A percentile compares a stretch with the other conserved stretches of the same genome.
Evolutionary conservation across 2,113 vertebrate genomes (phyloP).

Genomic region (Emydocephalus ijimae): DNA sequence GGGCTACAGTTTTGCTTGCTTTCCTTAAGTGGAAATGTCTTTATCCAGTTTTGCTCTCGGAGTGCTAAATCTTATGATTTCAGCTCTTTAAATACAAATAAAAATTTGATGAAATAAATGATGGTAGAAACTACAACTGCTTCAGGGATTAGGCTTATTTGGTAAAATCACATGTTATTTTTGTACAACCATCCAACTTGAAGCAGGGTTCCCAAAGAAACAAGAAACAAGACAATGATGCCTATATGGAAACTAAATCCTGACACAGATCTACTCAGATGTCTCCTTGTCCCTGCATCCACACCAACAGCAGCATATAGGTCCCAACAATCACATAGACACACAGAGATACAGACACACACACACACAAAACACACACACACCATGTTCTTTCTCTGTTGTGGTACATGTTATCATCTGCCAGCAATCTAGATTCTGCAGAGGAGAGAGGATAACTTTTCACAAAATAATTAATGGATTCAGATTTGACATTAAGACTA

Average conservation of each 20-base stretch:
- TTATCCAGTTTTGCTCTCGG: neutral
- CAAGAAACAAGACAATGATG: neutral
- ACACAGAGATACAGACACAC: neutral
- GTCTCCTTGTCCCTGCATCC: neutral
- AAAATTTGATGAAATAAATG: neutral
- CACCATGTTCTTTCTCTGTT: neutral
- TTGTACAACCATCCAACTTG: neutral
- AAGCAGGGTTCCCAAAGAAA: neutral
- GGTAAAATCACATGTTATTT: neutral
- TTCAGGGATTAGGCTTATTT: neutral
- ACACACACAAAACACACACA: neutral
- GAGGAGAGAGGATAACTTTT: neutral
- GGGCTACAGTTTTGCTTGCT: neutral
- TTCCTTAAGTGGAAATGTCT: neutral
- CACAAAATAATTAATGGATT: neutral
- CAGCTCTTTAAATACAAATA: neutral
- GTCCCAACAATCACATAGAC: neutral
- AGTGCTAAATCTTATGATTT: neutral
- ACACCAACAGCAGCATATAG: neutral
- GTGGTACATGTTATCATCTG: neutral
- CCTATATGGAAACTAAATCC: neutral
- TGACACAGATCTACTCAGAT: neutral
- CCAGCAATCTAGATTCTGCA: neutral
- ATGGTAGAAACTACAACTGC: neutral
- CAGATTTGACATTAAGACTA: neutral